Percentiles rank a stretch among this genome's conserved stretches.
phyloP scores from a whole-genome alignment of 2,888 invertebrate species.

The Amphipoea oculea region DNA sequence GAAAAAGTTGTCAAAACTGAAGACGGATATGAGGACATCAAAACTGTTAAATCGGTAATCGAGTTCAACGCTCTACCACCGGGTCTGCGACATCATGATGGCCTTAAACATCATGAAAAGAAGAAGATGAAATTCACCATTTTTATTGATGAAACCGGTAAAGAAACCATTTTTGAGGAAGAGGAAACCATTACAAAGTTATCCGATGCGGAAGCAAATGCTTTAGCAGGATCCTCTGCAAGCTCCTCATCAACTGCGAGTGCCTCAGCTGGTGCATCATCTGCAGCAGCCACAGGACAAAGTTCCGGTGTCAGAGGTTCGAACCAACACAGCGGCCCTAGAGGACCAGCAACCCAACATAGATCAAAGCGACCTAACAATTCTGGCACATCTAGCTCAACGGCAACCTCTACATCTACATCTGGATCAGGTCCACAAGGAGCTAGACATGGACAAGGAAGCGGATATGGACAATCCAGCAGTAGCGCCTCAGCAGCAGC shows the following conservation, averaged over 20 bases:
- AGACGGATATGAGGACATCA: slow-evolving; percentile 71
- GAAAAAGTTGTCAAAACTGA: slow-evolving; percentile 66
- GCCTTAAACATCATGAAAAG: slow-evolving; percentile 49
- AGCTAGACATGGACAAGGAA: neutral
- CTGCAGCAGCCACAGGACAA: neutral
- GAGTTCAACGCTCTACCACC: slow-evolving; percentile 56
- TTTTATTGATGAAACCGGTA: slow-evolving; percentile 72
- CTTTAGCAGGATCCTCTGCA: slow-evolving; percentile 2
- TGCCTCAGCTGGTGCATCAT: neutral
- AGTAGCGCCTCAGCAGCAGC: slow-evolving; percentile 37
- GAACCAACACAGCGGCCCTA: neutral
- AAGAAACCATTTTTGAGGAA: slow-evolving; percentile 76
- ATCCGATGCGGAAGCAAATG: neutral
- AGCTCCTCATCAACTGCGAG: slow-evolving; percentile 30
- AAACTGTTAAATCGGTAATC: slow-evolving; percentile 66
- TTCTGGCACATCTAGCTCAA: neutral
- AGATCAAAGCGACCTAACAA: neutral
- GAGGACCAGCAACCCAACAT: neutral
- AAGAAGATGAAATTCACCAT: slow-evolving; percentile 67
- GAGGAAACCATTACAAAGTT: slow-evolving; percentile 72
- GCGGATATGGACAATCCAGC: neutral
- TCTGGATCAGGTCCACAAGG: neutral
- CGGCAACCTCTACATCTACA: neutral
- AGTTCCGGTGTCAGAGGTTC: neutral
- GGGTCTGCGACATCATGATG: slow-evolving; percentile 66